Evolutionary conservation across 1,140 invertebrate genomes (phyloP).

Genomic region (Diabrotica virgifera): DNA sequence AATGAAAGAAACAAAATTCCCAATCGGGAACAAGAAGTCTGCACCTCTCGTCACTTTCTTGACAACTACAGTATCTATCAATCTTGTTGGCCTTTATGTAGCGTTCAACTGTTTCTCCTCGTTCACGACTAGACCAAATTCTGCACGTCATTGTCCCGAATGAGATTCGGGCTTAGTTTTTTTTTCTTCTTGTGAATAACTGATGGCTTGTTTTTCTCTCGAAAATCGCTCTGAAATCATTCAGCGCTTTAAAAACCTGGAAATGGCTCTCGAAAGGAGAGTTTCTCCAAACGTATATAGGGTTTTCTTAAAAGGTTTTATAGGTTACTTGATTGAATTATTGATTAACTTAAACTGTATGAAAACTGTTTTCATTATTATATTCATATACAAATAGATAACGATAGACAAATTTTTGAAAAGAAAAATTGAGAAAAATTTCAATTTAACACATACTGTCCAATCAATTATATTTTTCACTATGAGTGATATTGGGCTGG

Average conservation of each 20-base stretch:
- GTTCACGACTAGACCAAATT: constrained; percentile 11
- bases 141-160: constrained; percentile 17
- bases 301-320: too few relatives aligned
- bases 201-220: not conserved
- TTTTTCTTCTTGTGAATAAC: not conserved
- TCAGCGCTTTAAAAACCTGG: not conserved
- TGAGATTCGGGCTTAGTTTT: not conserved
- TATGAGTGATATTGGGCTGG: too few relatives aligned
- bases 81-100: constrained; percentile 22
- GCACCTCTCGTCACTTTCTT: constrained; percentile 17
- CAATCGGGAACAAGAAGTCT: constrained; percentile 9
- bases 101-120: constrained; percentile 19
- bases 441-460: too few relatives aligned
- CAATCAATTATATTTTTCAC: too few relatives aligned
- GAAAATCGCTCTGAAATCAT: not conserved
- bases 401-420: too few relatives aligned
- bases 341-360: too few relatives aligned
- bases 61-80: constrained; percentile 15
- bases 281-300: too few relatives aligned
- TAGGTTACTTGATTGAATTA: too few relatives aligned
- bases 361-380: too few relatives aligned
- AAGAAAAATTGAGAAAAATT: too few relatives aligned
- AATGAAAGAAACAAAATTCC: constrained; percentile 3
- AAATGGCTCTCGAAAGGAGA: too few relatives aligned
- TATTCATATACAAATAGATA: too few relatives aligned